Evolutionary conservation across 2,113 vertebrate species (phyloP).

Genomic region (Baryphthengus martii): DNA sequence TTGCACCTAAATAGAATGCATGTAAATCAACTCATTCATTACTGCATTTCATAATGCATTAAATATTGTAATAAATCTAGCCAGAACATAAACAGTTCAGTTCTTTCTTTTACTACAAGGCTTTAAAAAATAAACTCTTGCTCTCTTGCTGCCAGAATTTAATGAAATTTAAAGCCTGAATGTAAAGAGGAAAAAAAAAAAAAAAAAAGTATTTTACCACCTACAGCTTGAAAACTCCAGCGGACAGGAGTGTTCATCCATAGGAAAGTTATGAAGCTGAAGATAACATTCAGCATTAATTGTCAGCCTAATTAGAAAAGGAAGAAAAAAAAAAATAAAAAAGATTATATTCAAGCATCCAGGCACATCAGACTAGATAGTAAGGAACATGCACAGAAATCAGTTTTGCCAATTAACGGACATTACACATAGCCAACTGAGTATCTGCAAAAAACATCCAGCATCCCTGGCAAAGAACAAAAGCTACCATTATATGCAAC

Average conservation of each 20-base stretch:
- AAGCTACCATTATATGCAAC: neutral
- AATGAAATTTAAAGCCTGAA: neutral
- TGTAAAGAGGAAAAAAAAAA: neutral
- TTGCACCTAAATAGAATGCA: neutral
- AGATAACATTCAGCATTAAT: conserved; percentile 99
- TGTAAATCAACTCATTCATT: neutral
- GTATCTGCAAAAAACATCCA: neutral
- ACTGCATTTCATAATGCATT: neutral
- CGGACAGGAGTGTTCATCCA: conserved; percentile 97
- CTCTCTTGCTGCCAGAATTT: neutral
- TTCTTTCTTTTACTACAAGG: neutral
- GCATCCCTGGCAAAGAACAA: neutral
- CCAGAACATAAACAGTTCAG: neutral
- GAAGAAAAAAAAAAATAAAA: neutral
- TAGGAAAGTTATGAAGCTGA: conserved; percentile 98
- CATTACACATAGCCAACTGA: neutral
- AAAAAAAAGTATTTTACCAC: conserved; percentile 68
- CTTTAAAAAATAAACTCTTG: neutral
- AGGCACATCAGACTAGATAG: neutral
- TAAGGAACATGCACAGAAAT: neutral
- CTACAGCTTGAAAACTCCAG: conserved; percentile 99
- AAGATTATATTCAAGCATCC: neutral
- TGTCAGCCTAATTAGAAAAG: conserved; percentile 88
- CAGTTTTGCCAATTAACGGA: neutral
- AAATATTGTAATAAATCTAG: neutral